Percentiles rank a stretch among this genome's conserved stretches.
Evolutionary conservation across 2,888 invertebrate genomes (phyloP).

Genomic region (Diachrysia chrysitis): DNA sequence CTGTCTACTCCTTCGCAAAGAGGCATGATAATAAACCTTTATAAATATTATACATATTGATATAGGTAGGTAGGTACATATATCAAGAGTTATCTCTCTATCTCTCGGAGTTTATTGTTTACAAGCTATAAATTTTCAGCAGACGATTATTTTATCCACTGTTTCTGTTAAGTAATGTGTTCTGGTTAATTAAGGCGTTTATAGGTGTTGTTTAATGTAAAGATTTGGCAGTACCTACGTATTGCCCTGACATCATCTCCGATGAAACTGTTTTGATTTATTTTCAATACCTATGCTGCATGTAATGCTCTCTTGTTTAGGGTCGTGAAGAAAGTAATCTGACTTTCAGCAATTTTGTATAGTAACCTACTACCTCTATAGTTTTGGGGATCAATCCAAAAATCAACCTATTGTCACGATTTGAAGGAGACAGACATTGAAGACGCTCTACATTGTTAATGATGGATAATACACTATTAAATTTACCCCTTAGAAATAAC

Average conservation of each 20-base stretch:
- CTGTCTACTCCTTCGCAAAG: not conserved
- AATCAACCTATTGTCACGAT: too few relatives aligned
- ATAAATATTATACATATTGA: not conserved
- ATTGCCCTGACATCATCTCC: constrained; percentile 40
- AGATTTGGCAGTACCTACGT: constrained; percentile 38
- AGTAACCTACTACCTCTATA: too few relatives aligned
- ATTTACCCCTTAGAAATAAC: too few relatives aligned
- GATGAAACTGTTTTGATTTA: not conserved
- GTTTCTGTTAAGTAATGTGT: constrained; percentile 14
- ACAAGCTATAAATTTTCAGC: constrained; percentile 1
- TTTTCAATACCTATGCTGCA: too few relatives aligned
- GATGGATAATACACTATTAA: too few relatives aligned
- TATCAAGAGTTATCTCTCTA: not conserved
- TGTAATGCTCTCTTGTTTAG: too few relatives aligned
- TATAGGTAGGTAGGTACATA: too few relatives aligned
- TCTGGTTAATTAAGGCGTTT: constrained; percentile 37
- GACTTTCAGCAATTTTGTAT: too few relatives aligned
- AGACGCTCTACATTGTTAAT: too few relatives aligned
- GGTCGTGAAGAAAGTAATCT: too few relatives aligned
- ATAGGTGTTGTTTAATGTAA: constrained; percentile 26
- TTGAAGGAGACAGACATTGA: too few relatives aligned
- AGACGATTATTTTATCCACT: constrained; percentile 4
- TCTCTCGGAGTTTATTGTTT: not conserved
- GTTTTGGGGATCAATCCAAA: too few relatives aligned
- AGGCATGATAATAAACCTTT: not conserved